Conservation (phyloP, 1,140 invertebrate genomes). For the Drosophila azteca region DNA sequence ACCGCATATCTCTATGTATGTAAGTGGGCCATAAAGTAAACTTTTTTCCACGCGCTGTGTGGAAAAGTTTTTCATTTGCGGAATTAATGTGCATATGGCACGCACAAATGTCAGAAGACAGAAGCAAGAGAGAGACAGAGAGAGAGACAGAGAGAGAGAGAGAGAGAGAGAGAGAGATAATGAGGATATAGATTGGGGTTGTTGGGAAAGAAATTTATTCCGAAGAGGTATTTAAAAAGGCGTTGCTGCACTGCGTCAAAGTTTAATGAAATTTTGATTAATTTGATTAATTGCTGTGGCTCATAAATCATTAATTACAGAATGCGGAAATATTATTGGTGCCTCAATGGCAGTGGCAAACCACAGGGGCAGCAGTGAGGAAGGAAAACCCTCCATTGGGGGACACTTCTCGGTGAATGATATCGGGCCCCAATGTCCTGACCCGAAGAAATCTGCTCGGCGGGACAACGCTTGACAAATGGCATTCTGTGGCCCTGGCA, state of each 20-base stretch:
- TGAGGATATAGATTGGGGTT: constrained; percentile 7
- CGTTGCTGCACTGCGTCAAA: constrained; percentile 76
- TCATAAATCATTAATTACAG: constrained; percentile 75
- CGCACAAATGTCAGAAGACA: constrained; percentile 56
- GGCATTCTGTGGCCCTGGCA: constrained; percentile 73
- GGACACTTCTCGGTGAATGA: neutral
- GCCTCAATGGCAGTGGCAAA: constrained; percentile 19
- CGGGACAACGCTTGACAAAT: constrained; percentile 69
- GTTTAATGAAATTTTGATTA: constrained; percentile 77
- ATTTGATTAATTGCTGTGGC: constrained; percentile 73
- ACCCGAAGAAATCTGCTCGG: constrained; percentile 52
- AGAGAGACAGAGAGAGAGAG: constrained; percentile 15
- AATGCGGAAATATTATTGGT: constrained; percentile 70
- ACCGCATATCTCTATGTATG: neutral
- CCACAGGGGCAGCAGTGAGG: neutral
- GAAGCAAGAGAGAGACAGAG: constrained; percentile 11
- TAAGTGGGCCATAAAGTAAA: constrained; percentile 75
- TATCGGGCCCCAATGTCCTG: neutral
- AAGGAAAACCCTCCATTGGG: neutral
- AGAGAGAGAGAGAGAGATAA: constrained; percentile 7
- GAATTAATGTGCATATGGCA: constrained; percentile 77
- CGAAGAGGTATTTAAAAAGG: constrained; percentile 42
- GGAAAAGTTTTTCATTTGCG: constrained; percentile 55
- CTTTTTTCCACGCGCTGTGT: constrained; percentile 53
- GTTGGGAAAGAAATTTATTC: constrained; percentile 18